phyloP scores from a whole-genome alignment of 1,140 invertebrate genomes.

The Meloidogyne floridensis region DNA sequence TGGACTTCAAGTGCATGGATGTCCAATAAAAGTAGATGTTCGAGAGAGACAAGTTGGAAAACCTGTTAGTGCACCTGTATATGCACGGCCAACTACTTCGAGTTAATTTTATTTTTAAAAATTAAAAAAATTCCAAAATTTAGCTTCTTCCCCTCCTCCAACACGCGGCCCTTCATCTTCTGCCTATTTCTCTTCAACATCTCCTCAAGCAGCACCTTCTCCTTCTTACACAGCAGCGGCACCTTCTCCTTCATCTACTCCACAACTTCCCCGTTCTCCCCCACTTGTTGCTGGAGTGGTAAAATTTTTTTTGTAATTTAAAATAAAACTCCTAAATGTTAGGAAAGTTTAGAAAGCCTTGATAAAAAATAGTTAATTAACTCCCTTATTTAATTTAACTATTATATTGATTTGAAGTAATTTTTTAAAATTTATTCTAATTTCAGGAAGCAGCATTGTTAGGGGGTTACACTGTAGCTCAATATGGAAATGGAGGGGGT shows the following conservation, averaged over 20 bases:
- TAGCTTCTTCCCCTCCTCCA: conserved; percentile 5
- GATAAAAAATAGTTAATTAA: too few relatives aligned
- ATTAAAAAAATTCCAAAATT: conserved; percentile 28
- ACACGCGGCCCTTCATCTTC: conserved; percentile 52
- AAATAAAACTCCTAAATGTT: too few relatives aligned
- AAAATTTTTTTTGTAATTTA: background rate
- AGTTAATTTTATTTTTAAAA: conserved; percentile 24
- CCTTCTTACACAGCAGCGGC: conserved; percentile 27
- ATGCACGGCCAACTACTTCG: conserved; percentile 15
- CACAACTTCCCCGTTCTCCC: conserved; percentile 39
- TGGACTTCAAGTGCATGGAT: conserved; percentile 81
- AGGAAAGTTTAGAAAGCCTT: too few relatives aligned
- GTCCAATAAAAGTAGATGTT: conserved; percentile 63
- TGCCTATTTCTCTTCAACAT: conserved; percentile 50
- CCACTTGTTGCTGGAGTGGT: conserved; percentile 36
- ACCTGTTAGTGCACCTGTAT: conserved; percentile 55
- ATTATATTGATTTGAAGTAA: too few relatives aligned
- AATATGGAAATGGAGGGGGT: conserved; percentile 2
- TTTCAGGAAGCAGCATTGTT: conserved; percentile 13
- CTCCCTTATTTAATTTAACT: too few relatives aligned
- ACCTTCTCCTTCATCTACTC: conserved; percentile 43
- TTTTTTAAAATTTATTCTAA: too few relatives aligned
- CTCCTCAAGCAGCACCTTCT: conserved; percentile 46
- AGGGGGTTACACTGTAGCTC: conserved; percentile 25
- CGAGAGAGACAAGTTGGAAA: conserved; percentile 63